These are phyloP conservation scores for Melieria omissa DNA, from an alignment of 2,888 invertebrate genomes.

Conservation along the genomic window DNA sequence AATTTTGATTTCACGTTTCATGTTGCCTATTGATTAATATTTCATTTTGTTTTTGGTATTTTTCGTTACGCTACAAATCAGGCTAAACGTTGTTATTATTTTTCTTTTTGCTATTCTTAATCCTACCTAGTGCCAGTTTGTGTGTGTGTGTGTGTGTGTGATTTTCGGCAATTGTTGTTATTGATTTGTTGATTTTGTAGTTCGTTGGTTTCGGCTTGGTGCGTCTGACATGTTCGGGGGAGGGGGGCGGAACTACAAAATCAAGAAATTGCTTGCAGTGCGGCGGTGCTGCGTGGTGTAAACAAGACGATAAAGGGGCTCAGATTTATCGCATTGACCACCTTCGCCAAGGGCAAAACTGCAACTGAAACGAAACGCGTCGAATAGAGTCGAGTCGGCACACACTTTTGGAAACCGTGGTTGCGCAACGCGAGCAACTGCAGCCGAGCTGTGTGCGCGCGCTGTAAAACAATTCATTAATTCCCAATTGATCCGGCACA, in stretches of 20 bases:
- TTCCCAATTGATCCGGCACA: too few relatives aligned
- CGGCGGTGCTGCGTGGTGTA: slow-evolving; percentile 24
- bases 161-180: background rate
- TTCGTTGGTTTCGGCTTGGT: background rate
- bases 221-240: background rate
- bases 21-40: background rate
- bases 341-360: slow-evolving; percentile 23
- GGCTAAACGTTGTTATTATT: background rate
- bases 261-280: slow-evolving; percentile 28
- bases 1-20: slow-evolving; percentile 30
- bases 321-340: slow-evolving; percentile 31
- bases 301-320: slow-evolving; percentile 36
- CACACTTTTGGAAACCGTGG: too few relatives aligned
- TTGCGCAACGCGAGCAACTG: too few relatives aligned
- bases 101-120: slow-evolving; percentile 1
- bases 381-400: too few relatives aligned
- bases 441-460: too few relatives aligned
- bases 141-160: too few relatives aligned
- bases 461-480: too few relatives aligned
- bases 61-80: background rate
- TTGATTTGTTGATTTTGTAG: slow-evolving; percentile 34
- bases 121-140: background rate
- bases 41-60: slow-evolving; percentile 2
- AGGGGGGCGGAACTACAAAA: slow-evolving; percentile 29
- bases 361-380: too few relatives aligned